Percentiles rank a stretch among this genome's conserved stretches.
Evolutionary conservation across 1,140 invertebrate species (phyloP).

Genomic region (Whitmania pigra): DNA sequence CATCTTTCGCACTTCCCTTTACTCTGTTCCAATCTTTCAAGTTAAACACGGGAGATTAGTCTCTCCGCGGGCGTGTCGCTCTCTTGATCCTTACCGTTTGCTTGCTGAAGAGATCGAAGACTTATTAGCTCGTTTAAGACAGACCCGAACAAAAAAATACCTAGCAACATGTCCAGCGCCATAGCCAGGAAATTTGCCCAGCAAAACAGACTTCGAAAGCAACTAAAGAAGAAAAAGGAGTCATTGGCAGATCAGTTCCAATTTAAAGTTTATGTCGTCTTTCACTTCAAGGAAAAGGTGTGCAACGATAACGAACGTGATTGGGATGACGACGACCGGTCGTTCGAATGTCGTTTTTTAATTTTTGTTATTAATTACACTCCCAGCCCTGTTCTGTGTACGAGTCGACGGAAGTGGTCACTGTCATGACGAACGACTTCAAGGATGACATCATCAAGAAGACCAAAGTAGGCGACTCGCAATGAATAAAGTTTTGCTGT

Average conservation of each 20-base stretch:
- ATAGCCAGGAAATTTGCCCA: conserved; percentile 20
- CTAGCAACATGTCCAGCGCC: neutral
- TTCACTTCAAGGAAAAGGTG: conserved; percentile 42
- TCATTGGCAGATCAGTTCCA: conserved; percentile 41
- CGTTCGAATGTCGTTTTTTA: conserved; percentile 22
- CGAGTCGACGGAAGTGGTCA: conserved; percentile 39
- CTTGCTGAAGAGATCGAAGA: too few species aligned
- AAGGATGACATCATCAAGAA: conserved; percentile 40
- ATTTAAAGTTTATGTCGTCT: conserved; percentile 40
- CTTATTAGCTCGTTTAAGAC: too few species aligned
- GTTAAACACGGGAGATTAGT: too few species aligned
- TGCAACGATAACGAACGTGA: neutral
- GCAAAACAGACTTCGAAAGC: conserved; percentile 33
- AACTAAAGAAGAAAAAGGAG: conserved; percentile 38
- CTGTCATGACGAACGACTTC: conserved; percentile 42
- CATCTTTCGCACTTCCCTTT: too few species aligned
- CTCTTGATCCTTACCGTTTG: too few species aligned
- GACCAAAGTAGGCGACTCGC: conserved; percentile 31
- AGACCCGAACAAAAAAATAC: neutral
- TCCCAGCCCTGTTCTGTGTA: conserved; percentile 37
- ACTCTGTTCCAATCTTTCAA: too few species aligned
- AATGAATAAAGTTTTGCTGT: neutral
- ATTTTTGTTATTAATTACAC: neutral
- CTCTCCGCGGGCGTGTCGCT: too few species aligned
- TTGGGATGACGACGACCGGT: neutral